Percentiles rank a stretch among this genome's conserved stretches.
Conservation (phyloP, 2,888 invertebrate species). For the Epirrita christyi region DNA sequence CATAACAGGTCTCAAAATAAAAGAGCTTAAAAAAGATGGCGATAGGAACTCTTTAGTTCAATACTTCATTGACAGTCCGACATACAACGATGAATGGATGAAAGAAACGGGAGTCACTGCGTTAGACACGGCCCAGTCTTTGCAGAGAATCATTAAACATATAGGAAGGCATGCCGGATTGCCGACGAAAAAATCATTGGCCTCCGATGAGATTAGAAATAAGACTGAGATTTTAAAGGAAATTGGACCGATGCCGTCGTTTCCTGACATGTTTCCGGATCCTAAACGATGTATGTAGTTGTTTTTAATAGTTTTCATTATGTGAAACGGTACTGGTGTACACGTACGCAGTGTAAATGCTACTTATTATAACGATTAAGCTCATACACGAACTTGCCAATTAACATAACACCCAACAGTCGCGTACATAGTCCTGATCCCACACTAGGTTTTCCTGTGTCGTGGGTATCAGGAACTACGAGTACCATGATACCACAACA, state of each 20-base stretch:
- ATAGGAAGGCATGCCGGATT: constrained; percentile 42
- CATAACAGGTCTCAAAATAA: constrained; percentile 65
- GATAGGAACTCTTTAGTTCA: constrained; percentile 64
- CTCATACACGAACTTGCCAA: too few species aligned
- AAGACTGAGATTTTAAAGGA: constrained; percentile 50
- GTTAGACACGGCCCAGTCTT: constrained; percentile 57
- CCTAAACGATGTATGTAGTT: constrained; percentile 38
- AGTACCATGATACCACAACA: too few species aligned
- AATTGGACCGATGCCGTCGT: constrained; percentile 50
- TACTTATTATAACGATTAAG: too few species aligned
- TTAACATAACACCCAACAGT: too few species aligned
- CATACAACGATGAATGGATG: constrained; percentile 58
- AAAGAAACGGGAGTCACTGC: constrained; percentile 56
- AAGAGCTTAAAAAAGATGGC: constrained; percentile 57
- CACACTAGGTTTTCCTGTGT: too few species aligned
- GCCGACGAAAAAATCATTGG: constrained; percentile 2
- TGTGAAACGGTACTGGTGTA: too few species aligned
- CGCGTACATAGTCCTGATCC: too few species aligned
- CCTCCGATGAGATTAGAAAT: constrained; percentile 12
- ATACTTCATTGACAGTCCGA: constrained; percentile 63
- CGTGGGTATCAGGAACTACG: too few species aligned
- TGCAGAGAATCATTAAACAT: constrained; percentile 61
- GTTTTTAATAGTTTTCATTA: too few species aligned
- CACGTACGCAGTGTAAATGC: too few species aligned
- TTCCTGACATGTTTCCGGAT: constrained; percentile 45